phyloP scores from a whole-genome alignment of 2,888 invertebrate species.

The Bembecia ichneumoniformis region DNA sequence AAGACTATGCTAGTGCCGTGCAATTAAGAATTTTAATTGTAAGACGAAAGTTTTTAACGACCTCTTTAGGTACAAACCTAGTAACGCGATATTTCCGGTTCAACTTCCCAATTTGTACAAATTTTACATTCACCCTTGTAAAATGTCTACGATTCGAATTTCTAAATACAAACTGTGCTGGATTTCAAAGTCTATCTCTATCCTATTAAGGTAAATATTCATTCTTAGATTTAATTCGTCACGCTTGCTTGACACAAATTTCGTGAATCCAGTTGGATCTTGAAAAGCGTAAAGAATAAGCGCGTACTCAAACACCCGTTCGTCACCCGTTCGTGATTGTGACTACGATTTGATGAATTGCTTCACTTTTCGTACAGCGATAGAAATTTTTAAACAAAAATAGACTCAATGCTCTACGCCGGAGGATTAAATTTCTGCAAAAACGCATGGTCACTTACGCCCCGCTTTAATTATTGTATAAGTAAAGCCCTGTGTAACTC shows the following conservation, averaged over 20 bases:
- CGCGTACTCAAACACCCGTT: slow-evolving; percentile 30
- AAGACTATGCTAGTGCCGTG: neutral
- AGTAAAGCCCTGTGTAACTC: slow-evolving; percentile 13
- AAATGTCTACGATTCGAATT: too few species aligned
- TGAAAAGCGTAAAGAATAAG: too few species aligned
- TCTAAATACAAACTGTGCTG: too few species aligned
- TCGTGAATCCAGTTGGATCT: slow-evolving; percentile 18
- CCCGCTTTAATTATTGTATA: neutral
- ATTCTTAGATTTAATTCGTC: slow-evolving; percentile 16
- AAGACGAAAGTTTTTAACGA: slow-evolving; percentile 3
- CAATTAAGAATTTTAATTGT: neutral
- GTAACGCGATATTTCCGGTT: neutral
- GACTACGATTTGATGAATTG: slow-evolving; percentile 55
- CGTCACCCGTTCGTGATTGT: slow-evolving; percentile 49
- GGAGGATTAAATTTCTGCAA: slow-evolving; percentile 3
- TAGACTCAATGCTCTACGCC: slow-evolving; percentile 1
- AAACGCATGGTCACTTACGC: slow-evolving; percentile 2
- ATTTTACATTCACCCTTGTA: too few species aligned
- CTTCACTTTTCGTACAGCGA: slow-evolving; percentile 32
- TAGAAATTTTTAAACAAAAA: slow-evolving; percentile 7
- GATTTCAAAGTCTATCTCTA: too few species aligned
- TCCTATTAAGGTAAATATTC: too few species aligned
- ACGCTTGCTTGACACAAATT: slow-evolving; percentile 40
- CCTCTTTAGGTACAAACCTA: neutral
- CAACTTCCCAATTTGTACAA: neutral